Conservation (phyloP, 2,113 vertebrate species). For the Atrichornis clamosus region DNA sequence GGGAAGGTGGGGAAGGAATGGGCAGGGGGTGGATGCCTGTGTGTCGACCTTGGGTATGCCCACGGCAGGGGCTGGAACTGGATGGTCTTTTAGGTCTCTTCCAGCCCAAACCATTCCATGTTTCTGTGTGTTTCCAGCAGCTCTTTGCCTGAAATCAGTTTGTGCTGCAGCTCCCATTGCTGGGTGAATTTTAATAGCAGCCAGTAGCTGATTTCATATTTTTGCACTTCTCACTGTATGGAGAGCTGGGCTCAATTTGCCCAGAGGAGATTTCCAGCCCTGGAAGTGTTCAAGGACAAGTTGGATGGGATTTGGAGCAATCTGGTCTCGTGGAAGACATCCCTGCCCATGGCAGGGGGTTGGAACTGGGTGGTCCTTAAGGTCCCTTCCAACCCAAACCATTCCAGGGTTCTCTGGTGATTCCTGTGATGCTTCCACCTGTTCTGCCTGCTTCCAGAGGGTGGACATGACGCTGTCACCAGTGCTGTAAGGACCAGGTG, state of each 20-base stretch:
- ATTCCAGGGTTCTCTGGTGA: not conserved
- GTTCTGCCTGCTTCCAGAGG: not conserved
- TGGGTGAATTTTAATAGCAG: not conserved
- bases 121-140: not conserved
- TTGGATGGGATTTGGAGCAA: not conserved
- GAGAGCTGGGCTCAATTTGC: not conserved
- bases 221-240: not conserved
- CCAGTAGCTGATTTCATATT: not conserved
- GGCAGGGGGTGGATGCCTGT: not conserved
- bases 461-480: accelerated
- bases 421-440: accelerated
- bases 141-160: not conserved
- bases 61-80: not conserved
- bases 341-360: not conserved
- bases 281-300: not conserved
- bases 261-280: not conserved
- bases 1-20: not conserved
- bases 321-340: not conserved
- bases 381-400: not conserved
- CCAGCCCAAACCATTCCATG: not conserved
- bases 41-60: not conserved
- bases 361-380: not conserved
- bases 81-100: not conserved
- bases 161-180: not conserved
- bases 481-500: accelerated